These are phyloP conservation scores for Camponotus vicinus DNA, from an alignment of 1,140 invertebrate genomes.

Conservation along the genomic window DNA sequence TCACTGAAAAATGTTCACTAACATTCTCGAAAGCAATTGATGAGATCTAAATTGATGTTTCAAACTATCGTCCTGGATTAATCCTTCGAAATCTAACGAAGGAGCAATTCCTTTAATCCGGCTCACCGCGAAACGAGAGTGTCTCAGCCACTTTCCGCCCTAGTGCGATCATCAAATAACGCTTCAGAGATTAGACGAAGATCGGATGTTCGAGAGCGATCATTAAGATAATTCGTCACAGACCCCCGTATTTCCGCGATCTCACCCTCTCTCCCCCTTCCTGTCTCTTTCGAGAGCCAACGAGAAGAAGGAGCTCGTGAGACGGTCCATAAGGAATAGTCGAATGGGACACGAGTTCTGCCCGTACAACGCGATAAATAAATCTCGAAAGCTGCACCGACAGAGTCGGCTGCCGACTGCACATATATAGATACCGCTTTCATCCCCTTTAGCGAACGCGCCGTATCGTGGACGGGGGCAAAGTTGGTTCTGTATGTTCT, in stretches of 20 bases:
- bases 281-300: background rate
- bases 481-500: constrained; percentile 70
- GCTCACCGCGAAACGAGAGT: constrained; percentile 49
- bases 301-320: constrained; percentile 32
- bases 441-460: constrained; percentile 69
- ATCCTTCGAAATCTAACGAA: constrained; percentile 54
- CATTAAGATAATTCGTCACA: constrained; percentile 61
- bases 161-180: constrained; percentile 47
- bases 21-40: constrained; percentile 15
- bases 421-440: constrained; percentile 72
- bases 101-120: constrained; percentile 56
- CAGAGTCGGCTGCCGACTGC: constrained; percentile 42
- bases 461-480: constrained; percentile 49
- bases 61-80: constrained; percentile 32
- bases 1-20: background rate
- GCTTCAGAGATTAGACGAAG: constrained; percentile 52
- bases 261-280: too few species aligned
- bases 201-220: constrained; percentile 54
- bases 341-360: constrained; percentile 63
- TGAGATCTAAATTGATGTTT: constrained; percentile 50
- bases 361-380: constrained; percentile 70
- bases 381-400: constrained; percentile 69
- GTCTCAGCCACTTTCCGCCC: constrained; percentile 48
- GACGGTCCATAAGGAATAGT: constrained; percentile 66
- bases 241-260: constrained; percentile 11